phyloP scores from a whole-genome alignment of 2,888 invertebrate species.

The Caenorhabditis doughertyi region DNA sequence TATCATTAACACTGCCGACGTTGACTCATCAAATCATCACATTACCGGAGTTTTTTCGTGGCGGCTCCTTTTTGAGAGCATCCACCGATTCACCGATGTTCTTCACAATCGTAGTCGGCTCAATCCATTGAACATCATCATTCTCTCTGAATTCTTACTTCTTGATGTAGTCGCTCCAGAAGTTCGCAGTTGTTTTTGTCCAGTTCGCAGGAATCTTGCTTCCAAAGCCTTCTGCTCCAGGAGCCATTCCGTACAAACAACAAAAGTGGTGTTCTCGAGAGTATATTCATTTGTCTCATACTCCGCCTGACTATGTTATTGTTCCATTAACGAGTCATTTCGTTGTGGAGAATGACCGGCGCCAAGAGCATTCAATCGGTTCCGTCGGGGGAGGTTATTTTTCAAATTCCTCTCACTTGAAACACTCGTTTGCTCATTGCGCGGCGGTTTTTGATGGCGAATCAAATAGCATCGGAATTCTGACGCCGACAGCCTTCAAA shows the following conservation, averaged over 20 bases:
- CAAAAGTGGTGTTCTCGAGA: background rate
- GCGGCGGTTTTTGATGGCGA: constrained; percentile 4
- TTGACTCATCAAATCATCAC: constrained; percentile 37
- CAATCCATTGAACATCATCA: constrained; percentile 53
- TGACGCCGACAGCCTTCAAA: constrained; percentile 57
- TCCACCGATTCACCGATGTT: background rate
- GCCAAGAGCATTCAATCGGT: constrained; percentile 67
- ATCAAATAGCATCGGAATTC: constrained; percentile 40
- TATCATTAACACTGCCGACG: constrained; percentile 52
- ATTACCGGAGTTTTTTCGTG: background rate
- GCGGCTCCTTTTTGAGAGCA: constrained; percentile 12
- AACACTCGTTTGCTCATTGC: constrained; percentile 54
- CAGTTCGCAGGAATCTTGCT: constrained; percentile 37
- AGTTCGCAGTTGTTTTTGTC: constrained; percentile 29
- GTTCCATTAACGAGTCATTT: constrained; percentile 51
- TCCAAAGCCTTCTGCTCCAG: constrained; percentile 57
- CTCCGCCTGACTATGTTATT: constrained; percentile 57
- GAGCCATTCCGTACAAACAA: constrained; percentile 26
- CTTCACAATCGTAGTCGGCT: background rate
- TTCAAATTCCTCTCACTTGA: constrained; percentile 24
- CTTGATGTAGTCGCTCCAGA: background rate
- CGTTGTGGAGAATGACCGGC: constrained; percentile 58
- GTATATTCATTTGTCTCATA: constrained; percentile 53
- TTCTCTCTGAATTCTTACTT: constrained; percentile 37
- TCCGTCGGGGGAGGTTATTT: constrained; percentile 53